These are phyloP conservation scores for Psix sp. DNA, from an alignment of 1,140 invertebrate genomes.

Conservation along the genomic window DNA sequence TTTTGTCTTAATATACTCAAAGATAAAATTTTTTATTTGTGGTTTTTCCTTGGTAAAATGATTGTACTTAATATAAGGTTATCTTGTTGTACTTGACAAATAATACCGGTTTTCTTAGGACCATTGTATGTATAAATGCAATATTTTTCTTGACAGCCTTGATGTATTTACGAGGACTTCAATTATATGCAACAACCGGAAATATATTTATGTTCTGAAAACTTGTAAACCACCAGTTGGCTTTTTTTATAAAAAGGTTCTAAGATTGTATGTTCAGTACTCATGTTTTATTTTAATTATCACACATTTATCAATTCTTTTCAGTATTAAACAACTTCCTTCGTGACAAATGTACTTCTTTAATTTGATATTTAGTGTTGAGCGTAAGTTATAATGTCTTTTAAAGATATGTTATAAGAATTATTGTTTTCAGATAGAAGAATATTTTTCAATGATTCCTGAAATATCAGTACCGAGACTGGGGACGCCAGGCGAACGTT, in stretches of 20 bases:
- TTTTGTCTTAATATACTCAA: too few species aligned
- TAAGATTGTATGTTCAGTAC: too few species aligned
- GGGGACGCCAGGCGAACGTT: slow-evolving; percentile 86
- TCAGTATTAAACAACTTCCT: too few species aligned
- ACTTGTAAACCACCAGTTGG: slow-evolving; percentile 7
- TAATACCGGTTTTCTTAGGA: slow-evolving; percentile 22
- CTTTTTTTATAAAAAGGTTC: slow-evolving; percentile 12
- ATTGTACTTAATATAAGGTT: slow-evolving; percentile 14
- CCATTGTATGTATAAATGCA: slow-evolving; percentile 9
- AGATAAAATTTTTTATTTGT: too few species aligned
- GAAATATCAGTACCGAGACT: slow-evolving; percentile 86
- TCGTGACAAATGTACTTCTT: too few species aligned
- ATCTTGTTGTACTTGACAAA: slow-evolving; percentile 13
- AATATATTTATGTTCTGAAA: slow-evolving; percentile 48
- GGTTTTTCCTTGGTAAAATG: neutral
- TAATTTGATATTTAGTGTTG: too few species aligned
- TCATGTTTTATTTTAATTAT: too few species aligned
- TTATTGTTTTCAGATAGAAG: slow-evolving; percentile 76
- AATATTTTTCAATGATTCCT: slow-evolving; percentile 85
- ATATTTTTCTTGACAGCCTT: slow-evolving; percentile 31
- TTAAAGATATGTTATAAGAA: too few species aligned
- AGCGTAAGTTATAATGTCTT: too few species aligned
- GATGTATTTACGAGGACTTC: slow-evolving; percentile 52
- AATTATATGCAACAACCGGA: slow-evolving; percentile 43
- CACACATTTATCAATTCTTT: too few species aligned